These are phyloP conservation scores for Gandaritis pyraliata DNA, from an alignment of 2,888 invertebrate genomes.

Conservation along the genomic window DNA sequence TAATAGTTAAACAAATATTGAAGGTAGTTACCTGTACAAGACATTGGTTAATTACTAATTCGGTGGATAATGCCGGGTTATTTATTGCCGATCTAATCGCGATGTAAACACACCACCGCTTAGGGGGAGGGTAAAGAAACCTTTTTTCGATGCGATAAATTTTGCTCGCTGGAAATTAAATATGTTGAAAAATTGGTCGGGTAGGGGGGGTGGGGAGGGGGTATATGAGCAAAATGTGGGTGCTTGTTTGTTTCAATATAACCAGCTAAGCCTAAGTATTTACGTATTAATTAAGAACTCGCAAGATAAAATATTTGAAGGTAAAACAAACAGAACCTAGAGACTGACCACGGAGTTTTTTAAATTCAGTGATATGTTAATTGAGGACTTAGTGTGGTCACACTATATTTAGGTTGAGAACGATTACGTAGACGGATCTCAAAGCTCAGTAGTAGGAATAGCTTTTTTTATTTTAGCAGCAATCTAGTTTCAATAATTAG, in stretches of 20 bases:
- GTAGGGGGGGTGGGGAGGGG: not conserved
- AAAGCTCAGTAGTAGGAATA: too few relatives aligned
- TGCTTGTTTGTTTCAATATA: not conserved
- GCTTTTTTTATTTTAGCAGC: too few relatives aligned
- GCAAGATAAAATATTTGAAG: not conserved
- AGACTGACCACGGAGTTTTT: too few relatives aligned
- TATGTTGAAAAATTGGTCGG: slow-evolving; percentile 27
- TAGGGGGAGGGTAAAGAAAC: slow-evolving; percentile 1
- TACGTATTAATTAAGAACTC: not conserved
- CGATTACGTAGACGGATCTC: too few relatives aligned
- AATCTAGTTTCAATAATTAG: too few relatives aligned
- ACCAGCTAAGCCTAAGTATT: not conserved
- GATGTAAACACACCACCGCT: slow-evolving; percentile 18
- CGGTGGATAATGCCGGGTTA: slow-evolving; percentile 30
- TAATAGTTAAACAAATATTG: not conserved
- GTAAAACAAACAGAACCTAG: not conserved
- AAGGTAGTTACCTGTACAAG: not conserved
- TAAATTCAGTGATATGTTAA: too few relatives aligned
- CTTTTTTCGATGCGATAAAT: slow-evolving; percentile 27
- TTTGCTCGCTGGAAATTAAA: slow-evolving; percentile 24
- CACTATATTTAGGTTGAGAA: too few relatives aligned
- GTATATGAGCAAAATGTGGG: slow-evolving; percentile 1
- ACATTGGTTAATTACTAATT: slow-evolving; percentile 33
- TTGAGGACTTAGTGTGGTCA: too few relatives aligned
- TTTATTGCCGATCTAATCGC: slow-evolving; percentile 31